Evolutionary conservation across 1,140 invertebrate species (phyloP).

Genomic region (Pachypeltis micranthus): DNA sequence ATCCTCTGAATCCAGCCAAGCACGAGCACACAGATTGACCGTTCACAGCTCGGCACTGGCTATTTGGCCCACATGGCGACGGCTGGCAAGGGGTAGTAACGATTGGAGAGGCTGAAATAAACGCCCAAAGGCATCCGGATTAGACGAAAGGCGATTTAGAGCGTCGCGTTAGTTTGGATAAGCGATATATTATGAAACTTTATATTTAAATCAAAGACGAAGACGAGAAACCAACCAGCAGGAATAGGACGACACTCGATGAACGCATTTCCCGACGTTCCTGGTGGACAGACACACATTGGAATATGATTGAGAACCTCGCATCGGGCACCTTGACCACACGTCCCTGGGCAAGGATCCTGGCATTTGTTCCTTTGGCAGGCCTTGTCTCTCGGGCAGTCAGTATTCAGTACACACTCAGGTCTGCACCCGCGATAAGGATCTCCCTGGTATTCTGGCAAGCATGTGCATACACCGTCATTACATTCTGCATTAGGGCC

Average conservation of each 20-base stretch:
- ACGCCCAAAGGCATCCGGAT: too few species aligned
- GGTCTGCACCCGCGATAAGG: conserved; percentile 48
- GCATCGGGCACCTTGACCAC: conserved; percentile 56
- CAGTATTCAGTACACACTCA: conserved; percentile 50
- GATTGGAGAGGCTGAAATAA: conserved; percentile 13
- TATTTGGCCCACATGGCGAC: conserved; percentile 58
- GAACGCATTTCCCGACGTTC: conserved; percentile 40
- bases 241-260: conserved; percentile 31
- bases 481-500: conserved; percentile 57
- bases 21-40: conserved; percentile 57
- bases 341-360: conserved; percentile 62
- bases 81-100: conserved; percentile 33
- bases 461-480: conserved; percentile 45
- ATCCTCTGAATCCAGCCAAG: conserved; percentile 53
- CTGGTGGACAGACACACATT: conserved; percentile 38
- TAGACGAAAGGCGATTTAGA: too few species aligned
- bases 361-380: conserved; percentile 63
- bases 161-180: too few species aligned
- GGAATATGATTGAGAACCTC: conserved; percentile 44
- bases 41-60: conserved; percentile 53
- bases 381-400: conserved; percentile 49
- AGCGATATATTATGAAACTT: too few species aligned
- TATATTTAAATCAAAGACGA: too few species aligned
- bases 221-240: conserved; percentile 37
- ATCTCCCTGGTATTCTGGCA: conserved; percentile 47